phyloP scores from a whole-genome alignment of 2,113 vertebrate species.

The Cnemophilus loriae region DNA sequence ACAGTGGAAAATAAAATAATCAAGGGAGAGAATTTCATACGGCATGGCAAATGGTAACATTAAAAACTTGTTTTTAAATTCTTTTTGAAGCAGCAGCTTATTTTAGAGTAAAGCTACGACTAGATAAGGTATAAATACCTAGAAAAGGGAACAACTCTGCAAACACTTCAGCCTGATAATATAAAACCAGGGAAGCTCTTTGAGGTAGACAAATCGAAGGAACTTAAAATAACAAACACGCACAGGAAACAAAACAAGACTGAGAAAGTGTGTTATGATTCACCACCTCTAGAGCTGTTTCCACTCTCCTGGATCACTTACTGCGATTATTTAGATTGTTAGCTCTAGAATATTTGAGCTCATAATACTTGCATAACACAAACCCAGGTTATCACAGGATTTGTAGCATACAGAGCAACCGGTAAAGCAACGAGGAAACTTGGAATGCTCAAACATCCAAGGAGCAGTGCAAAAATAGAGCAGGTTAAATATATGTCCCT shows the following conservation, averaged over 20 bases:
- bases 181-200: not conserved
- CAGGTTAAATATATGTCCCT: not conserved
- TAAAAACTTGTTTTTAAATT: not conserved
- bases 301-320: not conserved
- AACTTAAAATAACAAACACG: conserved; percentile 23
- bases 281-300: not conserved
- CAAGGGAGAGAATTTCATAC: not conserved
- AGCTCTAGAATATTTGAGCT: not conserved
- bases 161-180: not conserved
- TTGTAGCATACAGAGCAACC: not conserved
- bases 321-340: not conserved
- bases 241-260: conserved; percentile 50
- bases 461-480: not conserved
- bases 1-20: not conserved
- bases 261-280: conserved; percentile 21
- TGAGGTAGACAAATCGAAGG: not conserved
- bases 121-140: not conserved
- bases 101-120: not conserved
- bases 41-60: not conserved
- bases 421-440: not conserved
- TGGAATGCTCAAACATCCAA: not conserved
- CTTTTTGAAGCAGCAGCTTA: not conserved
- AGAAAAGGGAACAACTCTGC: not conserved
- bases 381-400: not conserved
- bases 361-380: not conserved